A percentile compares a stretch with the other conserved stretches of the same genome.
These are phyloP conservation scores for Lepidurus packardi DNA, from an alignment of 1,140 invertebrate genomes.

Conservation along the genomic window DNA sequence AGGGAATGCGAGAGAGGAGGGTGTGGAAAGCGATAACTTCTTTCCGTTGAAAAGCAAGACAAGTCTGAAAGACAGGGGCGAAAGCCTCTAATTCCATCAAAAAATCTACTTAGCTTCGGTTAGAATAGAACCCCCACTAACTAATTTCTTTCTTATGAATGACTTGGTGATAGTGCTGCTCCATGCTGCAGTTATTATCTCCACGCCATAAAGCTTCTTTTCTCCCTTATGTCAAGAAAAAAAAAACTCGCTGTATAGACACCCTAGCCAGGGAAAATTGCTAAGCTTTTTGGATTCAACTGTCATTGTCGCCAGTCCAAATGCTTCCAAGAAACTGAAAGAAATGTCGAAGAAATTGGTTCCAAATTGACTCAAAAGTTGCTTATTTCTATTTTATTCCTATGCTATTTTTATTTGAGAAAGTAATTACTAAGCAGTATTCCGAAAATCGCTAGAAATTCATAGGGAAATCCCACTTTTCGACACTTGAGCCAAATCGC, in stretches of 20 bases:
- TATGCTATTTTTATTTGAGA: neutral
- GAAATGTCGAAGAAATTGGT: too few species aligned
- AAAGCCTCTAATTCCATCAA: slow-evolving; percentile 22
- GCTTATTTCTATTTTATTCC: neutral
- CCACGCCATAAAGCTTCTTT: neutral
- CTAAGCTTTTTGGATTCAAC: neutral
- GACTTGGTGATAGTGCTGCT: neutral
- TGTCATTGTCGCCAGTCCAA: too few species aligned
- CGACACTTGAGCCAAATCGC: neutral
- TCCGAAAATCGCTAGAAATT: neutral
- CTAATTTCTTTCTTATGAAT: slow-evolving; percentile 20
- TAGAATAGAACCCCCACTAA: neutral
- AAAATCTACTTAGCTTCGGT: slow-evolving; percentile 15
- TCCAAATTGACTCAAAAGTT: too few species aligned
- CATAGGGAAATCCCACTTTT: neutral
- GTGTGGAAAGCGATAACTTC: slow-evolving; percentile 15
- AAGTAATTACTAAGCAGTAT: neutral
- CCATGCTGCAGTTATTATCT: neutral
- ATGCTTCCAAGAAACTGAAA: too few species aligned
- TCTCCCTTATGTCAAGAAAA: neutral
- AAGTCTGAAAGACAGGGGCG: slow-evolving; percentile 3
- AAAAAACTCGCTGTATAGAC: neutral
- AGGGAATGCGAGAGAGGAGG: neutral
- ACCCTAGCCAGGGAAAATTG: neutral
- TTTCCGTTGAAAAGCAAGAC: neutral